These are phyloP conservation scores for Eurosta solidaginis DNA, from an alignment of 1,140 invertebrate genomes.

Conservation along the genomic window DNA sequence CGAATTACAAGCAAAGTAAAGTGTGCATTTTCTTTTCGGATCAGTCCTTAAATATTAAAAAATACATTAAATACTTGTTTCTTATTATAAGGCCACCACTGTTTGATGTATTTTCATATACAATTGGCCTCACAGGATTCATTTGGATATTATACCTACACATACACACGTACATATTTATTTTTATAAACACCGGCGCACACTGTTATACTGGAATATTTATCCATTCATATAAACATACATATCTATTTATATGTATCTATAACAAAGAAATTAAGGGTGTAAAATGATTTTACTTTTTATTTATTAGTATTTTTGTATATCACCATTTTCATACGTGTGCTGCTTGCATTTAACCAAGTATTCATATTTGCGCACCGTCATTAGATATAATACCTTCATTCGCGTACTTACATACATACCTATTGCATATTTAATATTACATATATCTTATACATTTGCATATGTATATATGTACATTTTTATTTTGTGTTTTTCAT, in stretches of 20 bases:
- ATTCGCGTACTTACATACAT: neutral
- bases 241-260: neutral
- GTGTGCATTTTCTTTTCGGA: too few species aligned
- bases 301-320: slow-evolving; percentile 31
- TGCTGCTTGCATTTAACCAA: too few species aligned
- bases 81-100: too few species aligned
- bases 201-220: too few species aligned
- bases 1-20: too few species aligned
- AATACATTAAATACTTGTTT: too few species aligned
- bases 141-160: slow-evolving; percentile 44
- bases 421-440: neutral
- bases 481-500: slow-evolving; percentile 14
- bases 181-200: neutral
- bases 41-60: too few species aligned
- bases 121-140: slow-evolving; percentile 58
- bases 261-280: slow-evolving; percentile 45
- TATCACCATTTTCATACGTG: neutral
- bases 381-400: too few species aligned
- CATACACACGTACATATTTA: neutral
- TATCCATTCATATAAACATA: slow-evolving; percentile 19
- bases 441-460: neutral
- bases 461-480: neutral
- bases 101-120: neutral
- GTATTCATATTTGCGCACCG: too few species aligned
- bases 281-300: slow-evolving; percentile 59